Percentiles rank a stretch among this genome's conserved stretches.
Evolutionary conservation across 2,113 vertebrate genomes (phyloP).

Genomic region (Genyomyrus donnyi): DNA sequence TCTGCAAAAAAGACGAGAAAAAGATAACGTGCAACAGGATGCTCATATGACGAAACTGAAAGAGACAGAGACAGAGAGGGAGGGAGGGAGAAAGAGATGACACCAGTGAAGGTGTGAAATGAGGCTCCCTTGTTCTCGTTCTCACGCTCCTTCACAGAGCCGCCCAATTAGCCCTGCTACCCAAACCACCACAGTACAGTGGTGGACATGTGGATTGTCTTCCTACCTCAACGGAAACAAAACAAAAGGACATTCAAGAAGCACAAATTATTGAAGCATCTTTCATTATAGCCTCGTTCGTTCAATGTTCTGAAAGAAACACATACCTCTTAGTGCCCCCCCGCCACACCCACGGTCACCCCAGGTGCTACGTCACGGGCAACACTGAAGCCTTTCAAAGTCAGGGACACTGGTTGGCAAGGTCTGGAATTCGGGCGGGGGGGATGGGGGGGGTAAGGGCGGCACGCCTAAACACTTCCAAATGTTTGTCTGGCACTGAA

Average conservation of each 20-base stretch:
- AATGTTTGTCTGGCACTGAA: constrained; percentile 29
- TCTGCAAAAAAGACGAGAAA: neutral
- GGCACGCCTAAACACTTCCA: constrained; percentile 50
- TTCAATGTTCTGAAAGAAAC: neutral
- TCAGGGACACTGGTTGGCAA: constrained; percentile 50
- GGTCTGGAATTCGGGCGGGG: constrained; percentile 38
- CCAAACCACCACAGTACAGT: constrained; percentile 34
- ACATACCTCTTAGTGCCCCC: neutral
- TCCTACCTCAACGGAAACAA: constrained; percentile 4
- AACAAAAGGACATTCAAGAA: constrained; percentile 18
- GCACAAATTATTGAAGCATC: neutral
- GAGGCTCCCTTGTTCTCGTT: neutral
- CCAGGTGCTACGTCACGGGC: constrained; percentile 43
- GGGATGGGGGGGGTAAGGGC: neutral
- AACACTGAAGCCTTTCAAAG: constrained; percentile 54
- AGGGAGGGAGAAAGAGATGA: neutral
- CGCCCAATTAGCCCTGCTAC: constrained; percentile 31
- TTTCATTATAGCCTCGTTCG: neutral
- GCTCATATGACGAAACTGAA: neutral
- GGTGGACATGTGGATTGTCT: neutral
- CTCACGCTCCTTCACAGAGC: neutral
- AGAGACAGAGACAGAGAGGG: neutral
- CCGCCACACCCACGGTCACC: neutral
- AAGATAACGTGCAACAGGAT: neutral
- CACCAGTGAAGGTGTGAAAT: neutral